Percentiles rank a stretch among this genome's conserved stretches.
Conservation (phyloP, 2,888 invertebrate species). For the Sisyra nigra region DNA sequence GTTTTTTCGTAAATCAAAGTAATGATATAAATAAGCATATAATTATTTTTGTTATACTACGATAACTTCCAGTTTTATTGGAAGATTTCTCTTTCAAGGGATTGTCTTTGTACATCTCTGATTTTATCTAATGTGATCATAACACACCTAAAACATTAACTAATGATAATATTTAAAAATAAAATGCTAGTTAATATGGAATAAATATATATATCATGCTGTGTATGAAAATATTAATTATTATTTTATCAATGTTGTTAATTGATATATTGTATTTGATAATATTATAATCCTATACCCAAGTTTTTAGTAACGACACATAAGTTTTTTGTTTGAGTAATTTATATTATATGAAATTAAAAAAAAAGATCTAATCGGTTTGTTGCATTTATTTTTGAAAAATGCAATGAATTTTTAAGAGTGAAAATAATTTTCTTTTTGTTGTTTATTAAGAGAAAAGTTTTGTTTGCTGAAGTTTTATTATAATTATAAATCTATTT, state of each 20-base stretch:
- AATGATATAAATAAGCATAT: slow-evolving; percentile 15
- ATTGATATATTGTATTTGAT: slow-evolving; percentile 22
- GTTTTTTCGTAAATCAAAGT: slow-evolving; percentile 12
- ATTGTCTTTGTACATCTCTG: neutral
- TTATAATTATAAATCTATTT: too few relatives aligned
- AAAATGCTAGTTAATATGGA: slow-evolving; percentile 2
- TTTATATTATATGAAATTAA: too few relatives aligned
- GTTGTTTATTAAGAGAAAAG: too few relatives aligned
- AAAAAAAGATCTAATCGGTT: too few relatives aligned
- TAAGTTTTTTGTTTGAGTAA: too few relatives aligned
- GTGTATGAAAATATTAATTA: slow-evolving; percentile 26
- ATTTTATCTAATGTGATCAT: slow-evolving; percentile 6
- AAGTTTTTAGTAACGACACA: too few relatives aligned
- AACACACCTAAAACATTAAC: slow-evolving; percentile 1
- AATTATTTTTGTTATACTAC: slow-evolving; percentile 15
- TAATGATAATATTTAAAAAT: slow-evolving; percentile 1
- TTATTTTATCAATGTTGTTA: slow-evolving; percentile 30
- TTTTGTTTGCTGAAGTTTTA: too few relatives aligned
- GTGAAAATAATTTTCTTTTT: neutral
- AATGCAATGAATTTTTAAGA: neutral
- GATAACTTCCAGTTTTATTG: slow-evolving; percentile 30
- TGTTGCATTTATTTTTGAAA: neutral
- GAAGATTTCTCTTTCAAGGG: slow-evolving; percentile 17
- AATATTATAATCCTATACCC: slow-evolving; percentile 3
- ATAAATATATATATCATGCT: slow-evolving; percentile 25